phyloP scores from a whole-genome alignment of 2,113 vertebrate species.

The Passer montanus region DNA sequence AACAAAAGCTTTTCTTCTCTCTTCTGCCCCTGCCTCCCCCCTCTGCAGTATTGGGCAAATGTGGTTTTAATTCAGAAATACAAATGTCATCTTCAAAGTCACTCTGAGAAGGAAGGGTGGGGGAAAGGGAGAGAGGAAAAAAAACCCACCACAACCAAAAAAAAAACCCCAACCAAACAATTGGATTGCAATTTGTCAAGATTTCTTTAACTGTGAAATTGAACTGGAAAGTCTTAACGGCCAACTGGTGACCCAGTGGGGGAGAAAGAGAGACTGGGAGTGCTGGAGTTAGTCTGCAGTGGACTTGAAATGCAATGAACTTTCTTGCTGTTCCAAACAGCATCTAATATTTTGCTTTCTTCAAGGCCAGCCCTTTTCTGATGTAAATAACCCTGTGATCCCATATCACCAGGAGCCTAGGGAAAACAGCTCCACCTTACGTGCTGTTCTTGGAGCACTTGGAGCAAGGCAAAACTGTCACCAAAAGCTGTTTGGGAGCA shows the following conservation, averaged over 20 bases:
- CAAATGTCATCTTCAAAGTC: conserved; percentile 41
- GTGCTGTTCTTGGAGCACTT: neutral
- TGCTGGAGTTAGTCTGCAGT: neutral
- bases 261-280: neutral
- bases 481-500: neutral
- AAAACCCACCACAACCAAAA: neutral
- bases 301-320: neutral
- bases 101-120: neutral
- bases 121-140: neutral
- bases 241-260: neutral
- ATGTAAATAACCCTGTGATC: neutral
- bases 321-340: neutral
- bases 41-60: neutral
- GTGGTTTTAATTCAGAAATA: conserved; percentile 56
- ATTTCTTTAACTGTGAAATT: neutral
- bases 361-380: neutral
- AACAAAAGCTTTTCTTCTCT: conserved; percentile 63
- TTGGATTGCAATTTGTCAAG: neutral
- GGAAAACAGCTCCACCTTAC: neutral
- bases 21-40: neutral
- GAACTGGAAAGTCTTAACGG: neutral
- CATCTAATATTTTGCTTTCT: neutral
- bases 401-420: neutral
- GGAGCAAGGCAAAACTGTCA: neutral
- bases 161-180: neutral